Conservation (phyloP, 2,113 vertebrate species). For the Callocephalon fimbriatum region DNA sequence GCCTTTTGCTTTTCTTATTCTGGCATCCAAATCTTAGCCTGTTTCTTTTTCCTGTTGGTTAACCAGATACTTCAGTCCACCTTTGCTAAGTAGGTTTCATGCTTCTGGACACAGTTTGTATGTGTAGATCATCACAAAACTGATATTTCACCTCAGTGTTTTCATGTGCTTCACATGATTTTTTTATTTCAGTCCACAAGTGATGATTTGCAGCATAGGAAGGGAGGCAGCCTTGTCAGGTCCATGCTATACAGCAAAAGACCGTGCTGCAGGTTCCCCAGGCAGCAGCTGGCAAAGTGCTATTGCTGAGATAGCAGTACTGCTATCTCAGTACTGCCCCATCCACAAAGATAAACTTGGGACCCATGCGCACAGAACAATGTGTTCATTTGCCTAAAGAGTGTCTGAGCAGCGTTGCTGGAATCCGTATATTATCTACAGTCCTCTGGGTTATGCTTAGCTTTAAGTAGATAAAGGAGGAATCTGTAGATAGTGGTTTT, state of each 20-base stretch:
- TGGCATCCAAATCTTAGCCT: neutral
- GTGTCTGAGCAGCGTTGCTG: neutral
- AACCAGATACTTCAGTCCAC: neutral
- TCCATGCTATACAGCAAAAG: neutral
- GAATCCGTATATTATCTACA: neutral
- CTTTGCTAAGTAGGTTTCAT: neutral
- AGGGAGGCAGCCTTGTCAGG: neutral
- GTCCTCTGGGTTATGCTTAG: no score
- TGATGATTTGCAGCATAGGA: neutral
- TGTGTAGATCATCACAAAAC: neutral
- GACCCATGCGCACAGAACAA: fast-evolving
- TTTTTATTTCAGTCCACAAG: neutral
- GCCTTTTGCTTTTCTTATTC: neutral
- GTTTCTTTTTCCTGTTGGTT: neutral
- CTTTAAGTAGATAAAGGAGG: neutral
- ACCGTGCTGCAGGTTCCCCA: fast-evolving
- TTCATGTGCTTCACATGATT: fast-evolving
- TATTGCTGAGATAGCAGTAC: neutral
- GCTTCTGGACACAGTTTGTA: neutral
- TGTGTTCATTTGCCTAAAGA: neutral
- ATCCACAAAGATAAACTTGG: fast-evolving
- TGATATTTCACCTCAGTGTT: neutral
- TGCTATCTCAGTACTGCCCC: fast-evolving
- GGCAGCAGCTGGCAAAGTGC: neutral
- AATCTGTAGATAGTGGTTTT: neutral